A percentile compares a stretch with the other conserved stretches of the same genome.
Evolutionary conservation across 2,113 vertebrate genomes (phyloP).

Genomic region (Rhinopomastus cyanomelas): DNA sequence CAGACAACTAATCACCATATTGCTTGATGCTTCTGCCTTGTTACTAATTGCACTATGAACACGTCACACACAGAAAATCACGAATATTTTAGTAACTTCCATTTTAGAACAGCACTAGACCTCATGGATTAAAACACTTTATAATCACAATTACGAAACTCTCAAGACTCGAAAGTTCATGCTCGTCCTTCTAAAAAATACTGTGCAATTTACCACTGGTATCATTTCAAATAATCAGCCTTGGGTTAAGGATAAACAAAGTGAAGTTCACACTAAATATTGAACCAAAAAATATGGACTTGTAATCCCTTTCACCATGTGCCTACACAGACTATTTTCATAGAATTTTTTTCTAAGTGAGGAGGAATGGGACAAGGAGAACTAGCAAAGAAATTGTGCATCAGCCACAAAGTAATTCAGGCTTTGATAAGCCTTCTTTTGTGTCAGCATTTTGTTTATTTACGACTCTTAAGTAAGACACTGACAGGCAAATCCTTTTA

Average conservation of each 20-base stretch:
- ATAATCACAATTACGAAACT: background rate
- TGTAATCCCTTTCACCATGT: background rate
- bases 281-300: background rate
- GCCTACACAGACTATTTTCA: background rate
- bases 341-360: background rate
- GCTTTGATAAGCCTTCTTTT: background rate
- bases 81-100: background rate
- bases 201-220: background rate
- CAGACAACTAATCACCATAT: background rate
- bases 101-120: background rate
- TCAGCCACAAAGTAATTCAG: background rate
- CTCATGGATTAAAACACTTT: background rate
- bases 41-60: background rate
- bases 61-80: background rate
- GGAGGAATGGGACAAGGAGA: background rate
- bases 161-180: background rate
- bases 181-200: background rate
- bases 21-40: background rate
- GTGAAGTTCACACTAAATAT: background rate
- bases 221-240: background rate
- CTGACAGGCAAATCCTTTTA: background rate
- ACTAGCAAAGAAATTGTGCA: background rate
- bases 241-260: conserved; percentile 5
- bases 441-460: background rate
- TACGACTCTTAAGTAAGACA: background rate